Conservation (phyloP, 2,888 invertebrate species). For the Agriopis leucophaearia region DNA sequence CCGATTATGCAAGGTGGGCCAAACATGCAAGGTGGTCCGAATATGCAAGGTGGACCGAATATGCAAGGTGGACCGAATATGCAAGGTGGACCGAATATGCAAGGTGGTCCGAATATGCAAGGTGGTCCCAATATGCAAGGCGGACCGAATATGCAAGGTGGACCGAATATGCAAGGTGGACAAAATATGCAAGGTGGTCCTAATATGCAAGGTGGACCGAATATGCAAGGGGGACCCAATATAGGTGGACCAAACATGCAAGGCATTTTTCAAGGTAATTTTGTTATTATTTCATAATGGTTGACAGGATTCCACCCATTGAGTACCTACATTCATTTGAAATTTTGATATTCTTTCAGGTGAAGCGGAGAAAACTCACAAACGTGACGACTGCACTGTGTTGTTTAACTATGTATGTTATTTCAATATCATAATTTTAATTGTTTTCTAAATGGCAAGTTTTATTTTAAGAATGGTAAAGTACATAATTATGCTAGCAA, state of each 20-base stretch:
- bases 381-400: conserved; percentile 3
- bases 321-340: not conserved
- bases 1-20: not conserved
- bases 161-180: not conserved
- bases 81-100: conserved; percentile 1
- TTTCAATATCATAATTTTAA: not conserved
- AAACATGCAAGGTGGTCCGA: not conserved
- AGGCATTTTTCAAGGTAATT: not conserved
- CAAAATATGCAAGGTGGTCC: not conserved
- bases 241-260: not conserved
- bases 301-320: not conserved
- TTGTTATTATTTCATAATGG: not conserved
- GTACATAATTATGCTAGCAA: no score
- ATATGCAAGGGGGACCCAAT: not conserved
- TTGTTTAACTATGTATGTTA: conserved; percentile 32
- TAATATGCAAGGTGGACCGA: not conserved
- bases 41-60: not conserved
- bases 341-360: not conserved
- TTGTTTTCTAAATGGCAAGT: no score
- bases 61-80: not conserved
- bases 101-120: conserved; percentile 2
- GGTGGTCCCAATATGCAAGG: not conserved
- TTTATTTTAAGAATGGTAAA: no score
- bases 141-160: not conserved
- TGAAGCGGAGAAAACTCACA: not conserved